These are phyloP conservation scores for Chydorus sphaericus DNA, from an alignment of 2,888 invertebrate genomes.

Conservation along the genomic window DNA sequence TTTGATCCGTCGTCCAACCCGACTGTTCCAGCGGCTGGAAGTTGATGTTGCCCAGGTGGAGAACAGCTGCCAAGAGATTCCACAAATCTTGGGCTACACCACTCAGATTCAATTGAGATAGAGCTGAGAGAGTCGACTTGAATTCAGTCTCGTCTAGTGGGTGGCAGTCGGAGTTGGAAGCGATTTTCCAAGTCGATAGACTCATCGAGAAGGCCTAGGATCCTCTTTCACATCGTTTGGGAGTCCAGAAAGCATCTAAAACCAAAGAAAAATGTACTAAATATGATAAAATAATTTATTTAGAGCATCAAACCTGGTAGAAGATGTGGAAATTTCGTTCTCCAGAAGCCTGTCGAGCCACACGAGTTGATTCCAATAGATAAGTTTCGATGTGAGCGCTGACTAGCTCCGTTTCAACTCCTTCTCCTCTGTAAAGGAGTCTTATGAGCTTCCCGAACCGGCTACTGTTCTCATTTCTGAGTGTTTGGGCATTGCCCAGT, in stretches of 20 bases:
- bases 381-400: conserved; percentile 30
- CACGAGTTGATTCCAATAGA: conserved; percentile 31
- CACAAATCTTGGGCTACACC: conserved; percentile 1
- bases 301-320: conserved; percentile 25
- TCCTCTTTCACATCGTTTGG: neutral
- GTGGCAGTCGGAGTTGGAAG: neutral
- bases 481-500: conserved; percentile 30
- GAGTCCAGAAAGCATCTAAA: conserved; percentile 9
- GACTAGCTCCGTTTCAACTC: conserved; percentile 20
- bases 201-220: too few relatives aligned
- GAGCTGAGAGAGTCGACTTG: conserved; percentile 15
- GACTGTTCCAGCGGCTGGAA: conserved; percentile 11
- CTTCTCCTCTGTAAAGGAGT: conserved; percentile 26
- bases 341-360: conserved; percentile 24
- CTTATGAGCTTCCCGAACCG: conserved; percentile 31
- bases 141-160: conserved; percentile 14
- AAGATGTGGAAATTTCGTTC: conserved; percentile 32
- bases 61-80: conserved; percentile 18
- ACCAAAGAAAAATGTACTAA: neutral
- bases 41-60: conserved; percentile 18
- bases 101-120: conserved; percentile 17
- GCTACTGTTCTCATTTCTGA: conserved; percentile 30
- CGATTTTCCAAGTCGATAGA: conserved; percentile 11
- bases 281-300: neutral
- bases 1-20: neutral